Conservation (phyloP, 2,113 vertebrate species). For the Oreocharis arfaki region DNA sequence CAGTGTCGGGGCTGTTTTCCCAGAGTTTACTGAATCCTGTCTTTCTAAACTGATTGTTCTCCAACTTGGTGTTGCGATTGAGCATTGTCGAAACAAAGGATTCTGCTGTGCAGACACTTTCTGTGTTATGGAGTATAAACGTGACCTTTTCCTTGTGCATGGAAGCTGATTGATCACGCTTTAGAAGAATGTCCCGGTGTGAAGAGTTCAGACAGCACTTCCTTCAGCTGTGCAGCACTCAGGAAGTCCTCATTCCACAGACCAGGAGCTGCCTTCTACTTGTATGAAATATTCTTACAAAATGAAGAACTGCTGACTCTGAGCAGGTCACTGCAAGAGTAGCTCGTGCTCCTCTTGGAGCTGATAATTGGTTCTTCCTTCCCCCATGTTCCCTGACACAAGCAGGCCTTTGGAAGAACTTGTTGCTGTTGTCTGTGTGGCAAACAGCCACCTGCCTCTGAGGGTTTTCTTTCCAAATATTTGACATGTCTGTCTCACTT, state of each 20-base stretch:
- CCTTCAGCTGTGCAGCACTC: not conserved
- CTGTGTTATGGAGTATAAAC: not conserved
- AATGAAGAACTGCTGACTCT: accelerated
- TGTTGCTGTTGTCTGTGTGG: not conserved
- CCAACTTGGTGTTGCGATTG: accelerated
- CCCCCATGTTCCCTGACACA: not conserved
- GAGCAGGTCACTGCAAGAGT: not conserved
- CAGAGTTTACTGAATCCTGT: too few species aligned
- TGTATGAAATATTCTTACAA: accelerated
- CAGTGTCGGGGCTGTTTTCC: not conserved
- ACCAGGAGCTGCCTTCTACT: not conserved
- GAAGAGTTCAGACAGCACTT: not conserved
- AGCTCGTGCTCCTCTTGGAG: not conserved
- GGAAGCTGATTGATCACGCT: accelerated
- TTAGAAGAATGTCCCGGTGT: not conserved
- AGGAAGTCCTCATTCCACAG: accelerated
- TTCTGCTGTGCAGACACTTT: not conserved
- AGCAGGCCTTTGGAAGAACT: not conserved
- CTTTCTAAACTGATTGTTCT: not conserved
- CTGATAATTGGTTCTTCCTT: not conserved
- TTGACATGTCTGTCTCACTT: not conserved
- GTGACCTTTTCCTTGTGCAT: not conserved
- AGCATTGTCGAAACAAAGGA: not conserved
- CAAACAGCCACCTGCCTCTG: not conserved
- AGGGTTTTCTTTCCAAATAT: not conserved